These are phyloP conservation scores for Cotesia vestalis DNA, from an alignment of 1,140 invertebrate species.

Conservation along the genomic window DNA sequence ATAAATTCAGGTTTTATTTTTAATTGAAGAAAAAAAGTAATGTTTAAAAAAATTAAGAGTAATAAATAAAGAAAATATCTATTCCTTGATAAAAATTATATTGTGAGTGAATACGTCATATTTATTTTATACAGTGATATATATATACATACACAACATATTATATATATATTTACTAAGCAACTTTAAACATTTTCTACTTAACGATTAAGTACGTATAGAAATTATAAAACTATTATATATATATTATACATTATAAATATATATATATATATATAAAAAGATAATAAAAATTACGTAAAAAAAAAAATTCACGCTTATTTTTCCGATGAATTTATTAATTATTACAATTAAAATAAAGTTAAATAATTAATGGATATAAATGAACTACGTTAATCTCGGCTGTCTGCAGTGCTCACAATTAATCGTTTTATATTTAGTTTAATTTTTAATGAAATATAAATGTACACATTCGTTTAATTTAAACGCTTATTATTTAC, in stretches of 20 bases:
- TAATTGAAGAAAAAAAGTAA: not conserved
- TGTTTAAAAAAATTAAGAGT: not conserved
- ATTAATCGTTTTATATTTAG: too few relatives aligned
- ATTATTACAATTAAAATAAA: too few relatives aligned
- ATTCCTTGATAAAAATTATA: constrained; percentile 3
- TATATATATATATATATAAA: not conserved
- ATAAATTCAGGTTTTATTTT: not conserved
- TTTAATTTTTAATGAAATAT: too few relatives aligned
- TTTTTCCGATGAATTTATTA: too few relatives aligned
- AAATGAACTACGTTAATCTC: too few relatives aligned
- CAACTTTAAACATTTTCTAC: constrained; percentile 17
- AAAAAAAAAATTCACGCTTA: too few relatives aligned
- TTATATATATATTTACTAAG: constrained; percentile 1
- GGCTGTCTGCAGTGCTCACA: too few relatives aligned
- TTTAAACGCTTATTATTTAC: too few relatives aligned
- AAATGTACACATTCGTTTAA: too few relatives aligned
- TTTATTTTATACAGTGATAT: constrained; percentile 4
- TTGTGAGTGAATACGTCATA: constrained; percentile 10
- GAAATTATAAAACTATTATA: not conserved
- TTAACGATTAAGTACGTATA: constrained; percentile 14
- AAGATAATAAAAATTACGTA: not conserved
- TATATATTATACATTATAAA: not conserved
- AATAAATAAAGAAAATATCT: not conserved
- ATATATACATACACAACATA: not conserved
- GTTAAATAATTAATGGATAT: too few relatives aligned